Conservation (phyloP, 1,140 invertebrate genomes). For the Drosophila sechellia region DNA sequence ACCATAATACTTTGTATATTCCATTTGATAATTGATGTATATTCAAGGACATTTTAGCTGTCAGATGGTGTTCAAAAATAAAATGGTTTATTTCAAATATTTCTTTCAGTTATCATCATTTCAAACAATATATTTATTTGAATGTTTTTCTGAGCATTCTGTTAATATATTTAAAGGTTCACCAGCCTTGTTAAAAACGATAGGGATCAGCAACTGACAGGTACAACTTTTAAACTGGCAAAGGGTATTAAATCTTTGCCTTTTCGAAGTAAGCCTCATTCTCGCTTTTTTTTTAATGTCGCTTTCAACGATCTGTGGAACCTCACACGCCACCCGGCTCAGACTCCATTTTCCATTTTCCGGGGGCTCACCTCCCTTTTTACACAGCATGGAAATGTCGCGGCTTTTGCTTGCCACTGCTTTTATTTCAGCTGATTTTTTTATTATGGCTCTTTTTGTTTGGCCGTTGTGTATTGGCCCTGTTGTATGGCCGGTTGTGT, state of each 20-base stretch:
- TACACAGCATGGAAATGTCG: slow-evolving; percentile 75
- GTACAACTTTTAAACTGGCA: no score
- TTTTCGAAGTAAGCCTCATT: background rate
- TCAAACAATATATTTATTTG: no score
- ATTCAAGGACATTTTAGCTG: no score
- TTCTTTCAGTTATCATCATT: no score
- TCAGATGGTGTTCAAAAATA: no score
- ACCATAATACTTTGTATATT: no score
- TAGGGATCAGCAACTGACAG: no score
- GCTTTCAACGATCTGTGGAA: slow-evolving; percentile 46
- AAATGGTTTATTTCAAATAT: no score
- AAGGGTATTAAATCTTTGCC: slow-evolving; percentile 5
- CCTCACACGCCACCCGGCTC: slow-evolving; percentile 12
- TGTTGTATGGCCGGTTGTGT: slow-evolving; percentile 11
- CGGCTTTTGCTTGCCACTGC: slow-evolving; percentile 59
- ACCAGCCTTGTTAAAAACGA: no score
- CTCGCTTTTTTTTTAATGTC: slow-evolving; percentile 33
- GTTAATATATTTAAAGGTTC: no score
- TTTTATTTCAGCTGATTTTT: slow-evolving; percentile 55
- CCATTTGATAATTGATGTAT: no score
- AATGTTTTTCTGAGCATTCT: no score
- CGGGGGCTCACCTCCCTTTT: slow-evolving; percentile 30
- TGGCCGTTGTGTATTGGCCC: background rate
- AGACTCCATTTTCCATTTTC: background rate
- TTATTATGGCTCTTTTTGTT: slow-evolving; percentile 35